Percentiles rank a stretch among this genome's conserved stretches.
Evolutionary conservation across 2,797 vertebrate genomes (phyloP).

Genomic region (Eleutherodactylus coqui): DNA sequence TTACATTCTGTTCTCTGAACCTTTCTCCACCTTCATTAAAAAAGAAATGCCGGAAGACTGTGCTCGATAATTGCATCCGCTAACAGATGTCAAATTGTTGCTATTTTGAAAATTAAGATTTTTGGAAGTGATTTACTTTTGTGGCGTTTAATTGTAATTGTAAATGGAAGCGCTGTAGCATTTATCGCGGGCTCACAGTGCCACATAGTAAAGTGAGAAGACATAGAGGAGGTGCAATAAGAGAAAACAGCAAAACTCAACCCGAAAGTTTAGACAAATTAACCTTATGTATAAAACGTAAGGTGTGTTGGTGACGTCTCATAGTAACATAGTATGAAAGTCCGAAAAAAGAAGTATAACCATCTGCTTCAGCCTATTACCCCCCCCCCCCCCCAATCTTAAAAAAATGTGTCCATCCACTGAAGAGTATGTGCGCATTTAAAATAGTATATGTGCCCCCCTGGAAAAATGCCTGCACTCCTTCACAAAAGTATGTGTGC

Average conservation of each 20-base stretch:
- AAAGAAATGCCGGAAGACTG: constrained; percentile 38
- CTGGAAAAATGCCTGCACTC: too few species aligned
- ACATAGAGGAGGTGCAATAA: background rate
- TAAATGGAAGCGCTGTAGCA: background rate
- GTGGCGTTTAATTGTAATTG: constrained; percentile 20
- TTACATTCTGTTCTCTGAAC: constrained; percentile 43
- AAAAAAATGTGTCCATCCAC: too few species aligned
- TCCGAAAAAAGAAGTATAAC: too few species aligned
- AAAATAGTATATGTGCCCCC: too few species aligned
- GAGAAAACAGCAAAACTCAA: background rate
- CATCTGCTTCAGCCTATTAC: too few species aligned
- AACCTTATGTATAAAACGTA: too few species aligned
- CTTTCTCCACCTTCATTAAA: constrained; percentile 52
- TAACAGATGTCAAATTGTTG: constrained; percentile 56
- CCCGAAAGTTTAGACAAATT: background rate
- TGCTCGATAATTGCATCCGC: constrained; percentile 47
- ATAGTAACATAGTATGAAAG: too few species aligned
- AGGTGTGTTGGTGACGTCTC: too few species aligned
- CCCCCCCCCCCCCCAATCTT: too few species aligned
- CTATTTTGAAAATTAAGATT: constrained; percentile 46
- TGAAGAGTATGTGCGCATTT: too few species aligned
- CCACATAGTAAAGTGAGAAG: background rate
- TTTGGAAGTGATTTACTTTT: constrained; percentile 41
- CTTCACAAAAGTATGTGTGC: too few species aligned
- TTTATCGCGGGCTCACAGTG: background rate